Evolutionary conservation across 2,888 invertebrate species (phyloP), one percentile per base, ranked within the genome.

Genomic region (Lochmaea crataegi): DNA sequence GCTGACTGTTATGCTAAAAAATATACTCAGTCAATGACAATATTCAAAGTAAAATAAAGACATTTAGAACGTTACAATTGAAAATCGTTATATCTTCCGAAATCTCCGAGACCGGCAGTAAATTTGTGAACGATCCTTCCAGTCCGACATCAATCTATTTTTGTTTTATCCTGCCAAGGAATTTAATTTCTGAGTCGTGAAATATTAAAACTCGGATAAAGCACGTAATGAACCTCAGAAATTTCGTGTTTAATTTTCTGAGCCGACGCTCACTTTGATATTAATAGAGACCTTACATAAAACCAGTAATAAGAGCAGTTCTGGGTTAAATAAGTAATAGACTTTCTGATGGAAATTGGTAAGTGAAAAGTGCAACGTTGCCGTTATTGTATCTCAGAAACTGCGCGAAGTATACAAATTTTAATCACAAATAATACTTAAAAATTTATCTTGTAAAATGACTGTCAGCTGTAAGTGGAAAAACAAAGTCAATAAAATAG

Each of bases 241-340:
- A 65, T 74, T 74, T 70, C 70, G 68, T 70, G 76, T 76, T 71
- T 74, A 76, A 74, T 74, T 73, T 72, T 68, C 64, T 53, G 48
- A 48, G 68, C 68, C 65, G 67, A 65, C 38, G 65, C 68, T 73
- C 75, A 74, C 77, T 77, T 57, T 48, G 72, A 68, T 75, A 77
- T 77, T 77, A 75, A 77, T 77, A 74, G 77, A 74, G 73, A 75
- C 68, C 74, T 74, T 69, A 72, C 75, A 76, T 74, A 73, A 73
- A 76, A 68, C 53, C 74, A 65, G 72, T 69, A 72, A 72, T 72
- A 73, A 71, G 65, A 72, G 64, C 72, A 70, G 68, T 70, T 72
- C 65, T 60, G 56, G 71, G 75, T 75, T 78, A 74, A 77, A 77
- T 77, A 77, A 78, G 77, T 78, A 73, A 78, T 76, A 71, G 76